phyloP scores from a whole-genome alignment of 2,888 invertebrate species.

The Harpalus rufipes region DNA sequence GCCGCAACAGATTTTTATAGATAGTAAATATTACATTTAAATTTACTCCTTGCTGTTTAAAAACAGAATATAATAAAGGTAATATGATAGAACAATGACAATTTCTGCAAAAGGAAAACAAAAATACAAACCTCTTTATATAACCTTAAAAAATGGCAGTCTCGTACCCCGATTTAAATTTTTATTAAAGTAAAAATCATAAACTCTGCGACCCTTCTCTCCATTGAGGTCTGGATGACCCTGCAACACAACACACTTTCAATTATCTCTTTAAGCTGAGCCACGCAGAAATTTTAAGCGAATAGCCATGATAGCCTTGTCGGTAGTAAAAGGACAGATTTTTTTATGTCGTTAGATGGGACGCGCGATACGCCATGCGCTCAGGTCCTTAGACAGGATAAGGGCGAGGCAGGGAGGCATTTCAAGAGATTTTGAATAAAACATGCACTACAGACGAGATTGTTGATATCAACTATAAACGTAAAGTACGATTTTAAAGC shows the following conservation, averaged over 20 bases:
- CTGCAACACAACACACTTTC: slow-evolving; percentile 53
- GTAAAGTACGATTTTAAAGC: not conserved
- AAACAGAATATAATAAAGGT: too few relatives aligned
- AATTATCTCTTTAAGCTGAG: slow-evolving; percentile 66
- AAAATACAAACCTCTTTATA: not conserved
- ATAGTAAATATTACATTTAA: too few relatives aligned
- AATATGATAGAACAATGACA: too few relatives aligned
- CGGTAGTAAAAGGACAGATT: slow-evolving; percentile 66
- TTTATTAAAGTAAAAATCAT: slow-evolving; percentile 43
- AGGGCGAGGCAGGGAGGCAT: not conserved
- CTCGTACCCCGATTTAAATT: slow-evolving; percentile 13
- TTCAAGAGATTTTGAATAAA: slow-evolving; percentile 1
- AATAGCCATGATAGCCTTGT: slow-evolving; percentile 63
- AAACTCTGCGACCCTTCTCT: not conserved
- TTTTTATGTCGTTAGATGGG: slow-evolving; percentile 66
- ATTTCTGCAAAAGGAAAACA: not conserved
- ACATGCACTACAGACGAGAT: not conserved
- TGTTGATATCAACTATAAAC: slow-evolving; percentile 6
- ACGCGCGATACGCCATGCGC: slow-evolving; percentile 39
- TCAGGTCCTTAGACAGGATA: slow-evolving; percentile 27
- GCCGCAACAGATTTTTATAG: too few relatives aligned
- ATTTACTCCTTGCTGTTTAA: too few relatives aligned
- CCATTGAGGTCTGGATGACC: not conserved
- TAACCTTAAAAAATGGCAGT: not conserved
- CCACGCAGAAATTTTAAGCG: slow-evolving; percentile 57